A percentile compares a stretch with the other conserved stretches of the same genome.
Evolutionary conservation across 2,113 vertebrate species (phyloP).

Genomic region (Phyllostomus discolor): DNA sequence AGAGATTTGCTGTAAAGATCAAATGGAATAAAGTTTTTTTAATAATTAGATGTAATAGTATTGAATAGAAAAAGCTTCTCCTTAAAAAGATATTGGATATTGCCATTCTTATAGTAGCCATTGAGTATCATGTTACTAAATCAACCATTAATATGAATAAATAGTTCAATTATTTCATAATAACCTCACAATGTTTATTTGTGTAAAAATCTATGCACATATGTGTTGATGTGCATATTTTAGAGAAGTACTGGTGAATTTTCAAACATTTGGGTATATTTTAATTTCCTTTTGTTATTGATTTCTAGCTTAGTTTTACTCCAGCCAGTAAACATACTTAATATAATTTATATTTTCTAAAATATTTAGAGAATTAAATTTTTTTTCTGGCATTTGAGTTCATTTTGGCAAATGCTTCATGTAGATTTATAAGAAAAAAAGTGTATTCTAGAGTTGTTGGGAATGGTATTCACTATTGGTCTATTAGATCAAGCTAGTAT

Average conservation of each 20-base stretch:
- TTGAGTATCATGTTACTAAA: neutral
- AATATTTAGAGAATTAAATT: neutral
- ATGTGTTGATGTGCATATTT: neutral
- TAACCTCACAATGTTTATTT: neutral
- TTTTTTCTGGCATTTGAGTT: neutral
- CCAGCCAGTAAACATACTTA: neutral
- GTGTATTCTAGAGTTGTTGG: neutral
- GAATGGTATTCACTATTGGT: neutral
- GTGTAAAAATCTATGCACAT: neutral
- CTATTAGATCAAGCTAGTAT: neutral
- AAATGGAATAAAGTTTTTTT: neutral
- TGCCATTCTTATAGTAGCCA: neutral
- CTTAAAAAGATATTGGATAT: neutral
- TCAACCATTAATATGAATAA: neutral
- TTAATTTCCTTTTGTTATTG: neutral
- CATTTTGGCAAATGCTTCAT: neutral
- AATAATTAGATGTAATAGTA: neutral
- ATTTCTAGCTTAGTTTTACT: constrained; percentile 6
- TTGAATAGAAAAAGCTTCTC: neutral
- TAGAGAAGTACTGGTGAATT: neutral
- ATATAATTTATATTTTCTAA: neutral
- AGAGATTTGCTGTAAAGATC: neutral
- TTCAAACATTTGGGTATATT: neutral
- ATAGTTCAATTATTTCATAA: neutral
- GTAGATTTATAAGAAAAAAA: neutral